These are phyloP conservation scores for Gymnosoma rotundatum DNA, from an alignment of 2,888 invertebrate species.

Conservation along the genomic window DNA sequence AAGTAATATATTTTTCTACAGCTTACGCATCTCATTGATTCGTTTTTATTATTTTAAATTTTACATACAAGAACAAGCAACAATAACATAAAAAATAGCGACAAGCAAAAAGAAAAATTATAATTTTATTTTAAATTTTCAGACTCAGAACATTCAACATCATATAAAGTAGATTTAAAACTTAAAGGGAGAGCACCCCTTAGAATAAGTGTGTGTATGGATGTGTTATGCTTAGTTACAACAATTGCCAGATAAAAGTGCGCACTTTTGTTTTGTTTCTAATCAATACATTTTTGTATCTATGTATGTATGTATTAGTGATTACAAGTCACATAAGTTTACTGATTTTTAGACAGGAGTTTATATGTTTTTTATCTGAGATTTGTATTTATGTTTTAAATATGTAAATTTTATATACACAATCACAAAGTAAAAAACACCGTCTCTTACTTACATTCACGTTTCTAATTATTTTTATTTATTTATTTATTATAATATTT, in stretches of 20 bases:
- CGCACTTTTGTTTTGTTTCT: conserved; percentile 21
- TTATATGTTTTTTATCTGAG: not conserved
- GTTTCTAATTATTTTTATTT: not conserved
- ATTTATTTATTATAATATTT: not conserved
- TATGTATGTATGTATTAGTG: conserved; percentile 19
- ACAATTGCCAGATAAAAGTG: conserved; percentile 33
- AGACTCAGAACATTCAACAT: conserved; percentile 52
- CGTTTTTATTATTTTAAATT: conserved; percentile 59
- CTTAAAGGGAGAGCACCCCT: not conserved
- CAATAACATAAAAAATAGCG: conserved; percentile 24
- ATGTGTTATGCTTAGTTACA: conserved; percentile 3
- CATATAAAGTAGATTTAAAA: conserved; percentile 24
- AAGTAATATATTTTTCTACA: conserved; percentile 15
- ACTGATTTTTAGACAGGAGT: not conserved
- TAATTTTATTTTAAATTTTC: conserved; percentile 58
- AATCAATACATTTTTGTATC: conserved; percentile 41
- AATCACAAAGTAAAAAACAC: not conserved
- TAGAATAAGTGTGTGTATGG: not conserved
- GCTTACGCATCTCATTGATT: conserved; percentile 46
- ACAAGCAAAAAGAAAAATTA: conserved; percentile 39
- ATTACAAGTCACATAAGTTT: conserved; percentile 33
- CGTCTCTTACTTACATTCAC: not conserved
- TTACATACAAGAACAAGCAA: conserved; percentile 48
- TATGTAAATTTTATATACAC: conserved; percentile 35
- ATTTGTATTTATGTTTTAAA: conserved; percentile 8